These are phyloP conservation scores for Odontesthes bonariensis DNA, from an alignment of 2,113 vertebrate species.

Conservation along the genomic window DNA sequence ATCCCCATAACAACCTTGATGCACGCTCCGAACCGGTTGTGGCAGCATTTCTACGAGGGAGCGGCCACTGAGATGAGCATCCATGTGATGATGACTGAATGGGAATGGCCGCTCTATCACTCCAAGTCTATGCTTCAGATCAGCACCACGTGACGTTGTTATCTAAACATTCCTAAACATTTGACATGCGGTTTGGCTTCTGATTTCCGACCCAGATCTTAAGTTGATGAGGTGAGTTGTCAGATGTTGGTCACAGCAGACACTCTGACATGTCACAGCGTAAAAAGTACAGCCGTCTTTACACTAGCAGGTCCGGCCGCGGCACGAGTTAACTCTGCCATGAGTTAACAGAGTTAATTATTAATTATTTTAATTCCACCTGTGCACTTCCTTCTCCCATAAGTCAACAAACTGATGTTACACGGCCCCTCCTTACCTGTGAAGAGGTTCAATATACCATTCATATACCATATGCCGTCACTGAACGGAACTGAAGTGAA, in stretches of 20 bases:
- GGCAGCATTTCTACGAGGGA: neutral
- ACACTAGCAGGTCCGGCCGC: neutral
- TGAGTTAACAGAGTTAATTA: slow-evolving; percentile 3
- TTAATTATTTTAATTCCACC: neutral
- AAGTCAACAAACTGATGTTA: neutral
- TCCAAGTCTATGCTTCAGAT: slow-evolving; percentile 39
- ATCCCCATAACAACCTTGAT: neutral
- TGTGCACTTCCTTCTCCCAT: neutral
- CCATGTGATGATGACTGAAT: neutral
- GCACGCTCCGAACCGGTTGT: neutral
- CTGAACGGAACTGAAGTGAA: no score
- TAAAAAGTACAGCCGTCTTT: neutral
- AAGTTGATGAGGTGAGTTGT: neutral
- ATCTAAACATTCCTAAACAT: slow-evolving; percentile 67
- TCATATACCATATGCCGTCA: neutral
- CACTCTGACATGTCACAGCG: neutral
- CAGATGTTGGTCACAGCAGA: no score
- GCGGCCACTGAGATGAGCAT: neutral
- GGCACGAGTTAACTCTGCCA: neutral
- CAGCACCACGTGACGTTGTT: slow-evolving; percentile 71
- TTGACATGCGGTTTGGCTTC: slow-evolving; percentile 49
- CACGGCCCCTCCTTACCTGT: neutral
- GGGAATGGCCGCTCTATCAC: slow-evolving; percentile 31
- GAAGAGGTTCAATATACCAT: neutral
- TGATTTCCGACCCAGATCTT: neutral